These are phyloP conservation scores for Parauchenoglanis punctatus DNA, from an alignment of 2,797 vertebrate species.

Conservation along the genomic window DNA sequence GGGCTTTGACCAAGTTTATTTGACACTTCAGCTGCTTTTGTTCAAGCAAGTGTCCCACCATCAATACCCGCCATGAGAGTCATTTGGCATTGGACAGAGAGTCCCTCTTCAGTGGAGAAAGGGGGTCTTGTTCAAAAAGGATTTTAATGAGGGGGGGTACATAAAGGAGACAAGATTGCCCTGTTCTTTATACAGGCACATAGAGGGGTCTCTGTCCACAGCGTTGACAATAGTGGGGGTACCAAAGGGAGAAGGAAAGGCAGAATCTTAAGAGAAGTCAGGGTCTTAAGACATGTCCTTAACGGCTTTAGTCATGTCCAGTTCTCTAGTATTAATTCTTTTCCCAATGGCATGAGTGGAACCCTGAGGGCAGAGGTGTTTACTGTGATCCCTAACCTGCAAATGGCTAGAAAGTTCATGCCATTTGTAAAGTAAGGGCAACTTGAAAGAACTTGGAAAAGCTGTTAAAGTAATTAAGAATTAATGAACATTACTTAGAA, in stretches of 20 bases:
- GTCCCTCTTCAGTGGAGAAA: conserved; percentile 96
- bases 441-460: neutral
- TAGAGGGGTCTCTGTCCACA: conserved; percentile 87
- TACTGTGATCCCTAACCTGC: neutral
- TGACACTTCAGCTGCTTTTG: conserved; percentile 92
- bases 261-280: conserved; percentile 35
- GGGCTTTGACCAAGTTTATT: conserved; percentile 88
- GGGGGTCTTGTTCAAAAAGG: conserved; percentile 89
- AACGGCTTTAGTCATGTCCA: conserved; percentile 3
- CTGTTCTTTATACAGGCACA: conserved; percentile 71
- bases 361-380: neutral
- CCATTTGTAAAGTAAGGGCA: neutral
- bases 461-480: neutral
- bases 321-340: neutral
- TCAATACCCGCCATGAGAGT: conserved; percentile 93
- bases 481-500: neutral
- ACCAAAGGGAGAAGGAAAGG: conserved; percentile 52
- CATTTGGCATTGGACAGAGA: conserved; percentile 91
- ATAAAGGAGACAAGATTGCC: conserved; percentile 63
- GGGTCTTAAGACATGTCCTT: conserved; percentile 28
- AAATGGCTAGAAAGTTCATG: neutral
- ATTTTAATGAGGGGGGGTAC: conserved; percentile 80
- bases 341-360: neutral
- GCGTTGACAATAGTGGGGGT: conserved; percentile 75
- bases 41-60: conserved; percentile 86